Evolutionary conservation across 1,140 invertebrate genomes (phyloP).

Genomic region (Drosophila biarmipes): DNA sequence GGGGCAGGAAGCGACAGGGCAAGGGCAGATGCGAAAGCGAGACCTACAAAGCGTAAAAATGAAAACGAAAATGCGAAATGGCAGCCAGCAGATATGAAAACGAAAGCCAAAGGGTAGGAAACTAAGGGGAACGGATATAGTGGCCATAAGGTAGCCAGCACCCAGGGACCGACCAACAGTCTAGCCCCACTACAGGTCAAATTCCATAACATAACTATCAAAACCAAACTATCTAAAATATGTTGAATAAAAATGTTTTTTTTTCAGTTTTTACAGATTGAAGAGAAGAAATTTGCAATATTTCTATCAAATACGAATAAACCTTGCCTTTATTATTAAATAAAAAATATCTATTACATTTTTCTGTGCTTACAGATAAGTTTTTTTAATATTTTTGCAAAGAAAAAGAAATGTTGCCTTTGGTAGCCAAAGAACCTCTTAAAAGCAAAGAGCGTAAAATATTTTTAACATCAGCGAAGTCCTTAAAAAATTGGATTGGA

Average conservation of each 20-base stretch:
- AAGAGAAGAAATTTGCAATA: background rate
- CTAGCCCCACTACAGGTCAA: background rate
- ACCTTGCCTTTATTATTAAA: background rate
- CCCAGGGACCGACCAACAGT: background rate
- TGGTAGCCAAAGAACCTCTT: background rate
- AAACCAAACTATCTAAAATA: background rate
- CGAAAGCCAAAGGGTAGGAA: constrained; percentile 30
- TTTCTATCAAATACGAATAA: background rate
- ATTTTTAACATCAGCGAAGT: background rate
- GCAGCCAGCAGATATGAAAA: constrained; percentile 61
- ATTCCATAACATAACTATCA: background rate
- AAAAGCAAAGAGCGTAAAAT: background rate
- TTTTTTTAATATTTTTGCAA: too few relatives aligned
- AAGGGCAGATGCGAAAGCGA: constrained; percentile 7
- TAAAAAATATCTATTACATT: too few relatives aligned
- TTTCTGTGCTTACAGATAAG: too few relatives aligned
- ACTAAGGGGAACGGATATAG: background rate
- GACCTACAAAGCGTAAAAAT: constrained; percentile 61
- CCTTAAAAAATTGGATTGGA: background rate
- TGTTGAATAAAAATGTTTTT: accelerated
- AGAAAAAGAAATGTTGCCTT: too few relatives aligned
- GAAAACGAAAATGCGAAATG: constrained; percentile 48
- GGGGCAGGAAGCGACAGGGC: background rate
- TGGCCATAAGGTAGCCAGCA: constrained; percentile 1
- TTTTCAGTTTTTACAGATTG: background rate